phyloP scores from a whole-genome alignment of 2,888 invertebrate genomes.

The Litoditis marina region DNA sequence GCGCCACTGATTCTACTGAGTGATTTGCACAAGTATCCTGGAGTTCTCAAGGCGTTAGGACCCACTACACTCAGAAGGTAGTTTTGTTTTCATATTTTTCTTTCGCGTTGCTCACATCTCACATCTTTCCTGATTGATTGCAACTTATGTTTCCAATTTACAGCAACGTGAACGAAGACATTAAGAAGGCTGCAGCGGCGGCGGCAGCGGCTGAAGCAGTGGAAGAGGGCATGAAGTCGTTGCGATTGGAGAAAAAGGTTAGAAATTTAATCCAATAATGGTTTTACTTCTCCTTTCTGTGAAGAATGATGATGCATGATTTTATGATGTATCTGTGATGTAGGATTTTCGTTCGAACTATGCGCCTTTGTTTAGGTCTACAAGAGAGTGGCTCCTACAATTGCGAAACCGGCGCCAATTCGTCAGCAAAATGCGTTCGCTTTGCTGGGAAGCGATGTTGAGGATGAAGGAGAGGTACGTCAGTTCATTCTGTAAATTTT shows the following conservation, averaged over 20 bases:
- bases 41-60: conserved; percentile 30
- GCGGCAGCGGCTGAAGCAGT: conserved; percentile 10
- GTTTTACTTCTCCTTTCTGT: no score
- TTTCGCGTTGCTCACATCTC: neutral
- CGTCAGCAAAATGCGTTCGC: conserved; percentile 26
- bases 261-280: no score
- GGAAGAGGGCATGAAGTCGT: conserved; percentile 17
- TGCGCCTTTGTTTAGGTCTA: conserved; percentile 22
- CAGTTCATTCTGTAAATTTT: no score
- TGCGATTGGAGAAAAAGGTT: conserved; percentile 2
- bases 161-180: conserved; percentile 25
- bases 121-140: neutral
- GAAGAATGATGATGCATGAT: no score
- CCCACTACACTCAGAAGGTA: conserved; percentile 21
- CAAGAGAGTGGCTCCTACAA: conserved; percentile 21
- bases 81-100: neutral
- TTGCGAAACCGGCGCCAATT: conserved; percentile 19
- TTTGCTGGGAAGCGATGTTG: conserved; percentile 25
- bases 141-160: neutral
- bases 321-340: no score
- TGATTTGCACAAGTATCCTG: conserved; percentile 36
- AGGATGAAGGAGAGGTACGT: conserved; percentile 21
- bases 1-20: conserved; percentile 35
- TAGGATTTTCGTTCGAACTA: no score
- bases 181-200: conserved; percentile 16